Base-by-base conservation (phyloP, 2,113 vertebrate species). In the Rhinopomastus cyanomelas region DNA sequence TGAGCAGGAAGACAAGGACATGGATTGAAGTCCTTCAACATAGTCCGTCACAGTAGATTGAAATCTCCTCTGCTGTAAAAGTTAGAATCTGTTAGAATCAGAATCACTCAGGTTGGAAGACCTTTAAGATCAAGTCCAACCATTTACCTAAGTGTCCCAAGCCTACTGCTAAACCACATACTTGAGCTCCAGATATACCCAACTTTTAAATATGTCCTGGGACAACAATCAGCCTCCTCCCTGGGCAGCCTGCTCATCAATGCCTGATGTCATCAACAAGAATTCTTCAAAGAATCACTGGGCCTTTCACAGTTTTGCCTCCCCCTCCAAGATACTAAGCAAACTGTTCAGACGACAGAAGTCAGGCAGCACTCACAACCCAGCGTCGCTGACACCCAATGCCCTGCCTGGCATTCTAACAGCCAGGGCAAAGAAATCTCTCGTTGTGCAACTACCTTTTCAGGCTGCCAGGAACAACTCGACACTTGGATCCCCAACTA, bases 331-430 rank as follows among this genome's bases (percentile, higher is more conserved):
- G 55, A 39, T 4, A 29, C 11, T 5, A 56, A 61, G 66, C 10
- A 5, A 88, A 48, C 22, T 23, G 59, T 11, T 71, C 49, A 44
- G 76, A 32, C 5, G 49, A 61, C n/a, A 79, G 66, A 36, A 26
- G 59, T 32, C 11, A 39, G 57, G 71, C 48, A 15, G 0, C 2
- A 0, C 66, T 56, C 87, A 3, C 61, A 64, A 0, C 62, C 61
- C 53, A 16, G 34, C 1, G 0, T 9, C 85, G 5, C 44, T 26
- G 44, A 34, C 26, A 75, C 0, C 36, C 73, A 77, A 5, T 1
- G 69, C 53, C 51, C 55, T 21, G 62, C 62, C 75, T 27, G 39
- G 79, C 22, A 0, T 2, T 29, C 1, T 7, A 82, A 49, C 52
- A 85, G 62, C 67, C 65, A 51, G 23, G 30, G 52, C 81, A 85